Evolutionary conservation across 2,888 invertebrate species (phyloP), one percentile per base, ranked within the genome.

Genomic region (Thymelicus acteon): DNA sequence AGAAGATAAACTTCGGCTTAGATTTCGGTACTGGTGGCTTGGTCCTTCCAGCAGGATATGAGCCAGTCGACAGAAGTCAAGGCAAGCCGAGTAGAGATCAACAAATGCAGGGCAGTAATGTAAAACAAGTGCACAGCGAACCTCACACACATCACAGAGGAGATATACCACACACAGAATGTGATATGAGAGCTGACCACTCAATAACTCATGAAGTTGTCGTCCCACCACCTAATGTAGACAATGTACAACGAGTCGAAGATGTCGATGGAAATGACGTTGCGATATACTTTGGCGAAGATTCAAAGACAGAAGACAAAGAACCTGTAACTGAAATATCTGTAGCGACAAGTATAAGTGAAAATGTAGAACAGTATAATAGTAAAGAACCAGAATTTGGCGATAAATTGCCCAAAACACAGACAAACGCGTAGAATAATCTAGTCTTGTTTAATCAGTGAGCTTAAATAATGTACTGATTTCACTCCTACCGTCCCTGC

Each of bases 181-280:
- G 91, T 31, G 94, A 94, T 62, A 73, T 89, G 0, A 90, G 91
- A 74, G 83, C 85, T 0, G 93, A 94, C 60, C 88, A 91, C 6
- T 94, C 95, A 0, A 79, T 93, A 0, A 90, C 85, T 15, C 92
- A 90, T 69, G 86, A 88, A 0, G 88, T 94, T 0, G 82, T 92
- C 0, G 89, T 94, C 0, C 87, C 94, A 0, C 84, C 94, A 0
- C 87, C 89, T 6, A 82, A 74, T 3, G 75, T 83, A 0, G 85
- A 86, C 1, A 86, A 80, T 49, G 80, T 80, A 0, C 76, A 81
- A 39, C 78, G 88, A 0, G 84, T 94, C 0, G 85, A 89, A 13
- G 89, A 95, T 7, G 83, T 94, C 6, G 94, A 94, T 67, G 94
- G 95, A 44, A 95, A 95, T 66, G 95, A 95, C 66, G 95, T 95